A percentile compares a stretch with the other conserved stretches of the same genome.
Conservation (phyloP, 2,797 vertebrate genomes). For the Molothrus aeneus region DNA sequence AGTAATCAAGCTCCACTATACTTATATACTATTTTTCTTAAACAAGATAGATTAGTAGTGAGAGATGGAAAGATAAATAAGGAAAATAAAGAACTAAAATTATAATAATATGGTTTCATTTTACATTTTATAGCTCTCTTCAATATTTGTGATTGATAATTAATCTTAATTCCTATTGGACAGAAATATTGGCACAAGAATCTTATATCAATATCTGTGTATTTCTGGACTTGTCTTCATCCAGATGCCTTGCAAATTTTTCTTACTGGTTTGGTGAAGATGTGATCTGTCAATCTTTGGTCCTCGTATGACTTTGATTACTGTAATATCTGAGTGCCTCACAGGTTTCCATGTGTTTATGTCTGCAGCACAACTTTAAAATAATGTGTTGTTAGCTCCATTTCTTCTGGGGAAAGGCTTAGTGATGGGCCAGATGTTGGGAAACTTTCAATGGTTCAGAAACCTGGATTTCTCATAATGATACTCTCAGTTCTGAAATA, state of each 20-base stretch:
- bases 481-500: not conserved
- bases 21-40: conserved; percentile 5
- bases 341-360: not conserved
- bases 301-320: not conserved
- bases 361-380: not conserved
- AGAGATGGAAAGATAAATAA: conserved; percentile 19
- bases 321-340: not conserved
- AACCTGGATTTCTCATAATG: not conserved
- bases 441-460: not conserved
- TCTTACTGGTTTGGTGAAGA: not conserved
- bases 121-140: not conserved
- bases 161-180: conserved; percentile 12
- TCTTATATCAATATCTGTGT: not conserved
- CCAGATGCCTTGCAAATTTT: conserved; percentile 15
- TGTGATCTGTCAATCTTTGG: conserved; percentile 24
- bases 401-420: not conserved
- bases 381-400: not conserved
- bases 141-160: conserved; percentile 8
- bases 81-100: conserved; percentile 13
- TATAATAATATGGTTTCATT: conserved; percentile 12
- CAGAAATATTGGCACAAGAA: not conserved
- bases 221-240: not conserved
- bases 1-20: conserved; percentile 23
- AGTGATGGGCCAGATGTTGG: not conserved
- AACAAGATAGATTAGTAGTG: conserved; percentile 23